Conservation (phyloP, 2,888 invertebrate genomes). For the Lampropteryx suffumata region DNA sequence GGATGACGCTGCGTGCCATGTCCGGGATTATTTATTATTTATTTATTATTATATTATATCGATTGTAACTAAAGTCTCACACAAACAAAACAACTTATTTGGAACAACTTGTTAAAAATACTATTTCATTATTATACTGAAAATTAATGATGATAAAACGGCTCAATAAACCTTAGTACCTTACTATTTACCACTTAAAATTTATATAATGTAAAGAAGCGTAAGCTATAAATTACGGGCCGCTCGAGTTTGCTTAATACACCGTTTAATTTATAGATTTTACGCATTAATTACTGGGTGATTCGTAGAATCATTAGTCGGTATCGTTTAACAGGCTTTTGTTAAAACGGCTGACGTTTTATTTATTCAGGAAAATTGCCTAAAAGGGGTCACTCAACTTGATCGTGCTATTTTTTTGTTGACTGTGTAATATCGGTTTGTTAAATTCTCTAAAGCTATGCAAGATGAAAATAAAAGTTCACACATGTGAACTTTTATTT, state of each 20-base stretch:
- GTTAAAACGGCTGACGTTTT: neutral
- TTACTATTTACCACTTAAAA: conserved; percentile 20
- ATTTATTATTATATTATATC: no score
- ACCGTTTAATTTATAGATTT: conserved; percentile 25
- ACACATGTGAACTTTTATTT: no score
- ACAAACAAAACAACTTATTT: no score
- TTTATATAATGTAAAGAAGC: conserved; percentile 22
- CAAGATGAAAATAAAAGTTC: no score
- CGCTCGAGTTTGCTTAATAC: conserved; percentile 19
- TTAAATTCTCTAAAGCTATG: no score
- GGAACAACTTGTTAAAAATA: no score
- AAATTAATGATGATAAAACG: conserved; percentile 20
- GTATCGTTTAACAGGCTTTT: conserved; percentile 5
- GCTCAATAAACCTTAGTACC: conserved; percentile 13
- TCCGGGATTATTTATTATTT: no score
- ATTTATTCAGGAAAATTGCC: neutral
- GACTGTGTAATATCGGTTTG: no score
- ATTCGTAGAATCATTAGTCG: conserved; percentile 17
- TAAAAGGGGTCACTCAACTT: neutral
- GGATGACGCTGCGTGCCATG: no score
- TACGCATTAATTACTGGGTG: conserved; percentile 17
- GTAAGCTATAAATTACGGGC: conserved; percentile 16
- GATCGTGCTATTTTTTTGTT: no score
- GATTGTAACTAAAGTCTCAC: no score
- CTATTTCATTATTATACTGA: neutral